Evolutionary conservation across 2,888 invertebrate species (phyloP).

Genomic region (Lithophane socia): DNA sequence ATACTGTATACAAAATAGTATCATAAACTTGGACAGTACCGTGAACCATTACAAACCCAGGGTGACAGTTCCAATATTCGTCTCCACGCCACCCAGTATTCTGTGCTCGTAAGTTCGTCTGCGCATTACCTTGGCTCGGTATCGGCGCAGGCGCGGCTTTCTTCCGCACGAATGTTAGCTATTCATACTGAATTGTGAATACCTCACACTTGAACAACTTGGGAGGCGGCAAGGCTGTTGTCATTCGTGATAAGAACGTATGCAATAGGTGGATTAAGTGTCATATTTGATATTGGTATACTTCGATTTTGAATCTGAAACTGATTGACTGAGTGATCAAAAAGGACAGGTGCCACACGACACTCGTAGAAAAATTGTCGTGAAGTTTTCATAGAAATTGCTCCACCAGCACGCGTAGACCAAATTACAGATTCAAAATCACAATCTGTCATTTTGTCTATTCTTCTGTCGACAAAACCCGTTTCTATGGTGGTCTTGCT

Average conservation of each 20-base stretch:
- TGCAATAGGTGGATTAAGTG: background rate
- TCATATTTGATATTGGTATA: background rate
- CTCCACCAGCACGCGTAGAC: too few relatives aligned
- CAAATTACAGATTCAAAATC: too few relatives aligned
- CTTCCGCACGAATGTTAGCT: constrained; percentile 49
- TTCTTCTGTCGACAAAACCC: too few relatives aligned
- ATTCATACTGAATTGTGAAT: constrained; percentile 13
- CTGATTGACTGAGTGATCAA: too few relatives aligned
- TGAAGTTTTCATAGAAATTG: too few relatives aligned
- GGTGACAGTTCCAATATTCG: background rate
- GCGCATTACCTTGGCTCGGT: constrained; percentile 52
- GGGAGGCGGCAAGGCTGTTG: constrained; percentile 4
- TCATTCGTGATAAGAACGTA: constrained; percentile 12
- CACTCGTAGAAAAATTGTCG: too few relatives aligned
- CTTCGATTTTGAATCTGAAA: background rate
- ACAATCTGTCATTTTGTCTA: too few relatives aligned
- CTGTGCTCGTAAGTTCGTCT: constrained; percentile 20
- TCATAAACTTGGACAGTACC: too few relatives aligned
- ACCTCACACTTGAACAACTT: constrained; percentile 35
- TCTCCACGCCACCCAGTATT: constrained; percentile 36
- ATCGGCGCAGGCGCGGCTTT: constrained; percentile 60
- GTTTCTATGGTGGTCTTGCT: too few relatives aligned
- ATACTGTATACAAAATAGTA: too few relatives aligned
- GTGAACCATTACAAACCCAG: too few relatives aligned
- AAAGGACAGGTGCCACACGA: too few relatives aligned